Conservation (phyloP, 1,140 invertebrate genomes). For the Pinna nobilis region DNA sequence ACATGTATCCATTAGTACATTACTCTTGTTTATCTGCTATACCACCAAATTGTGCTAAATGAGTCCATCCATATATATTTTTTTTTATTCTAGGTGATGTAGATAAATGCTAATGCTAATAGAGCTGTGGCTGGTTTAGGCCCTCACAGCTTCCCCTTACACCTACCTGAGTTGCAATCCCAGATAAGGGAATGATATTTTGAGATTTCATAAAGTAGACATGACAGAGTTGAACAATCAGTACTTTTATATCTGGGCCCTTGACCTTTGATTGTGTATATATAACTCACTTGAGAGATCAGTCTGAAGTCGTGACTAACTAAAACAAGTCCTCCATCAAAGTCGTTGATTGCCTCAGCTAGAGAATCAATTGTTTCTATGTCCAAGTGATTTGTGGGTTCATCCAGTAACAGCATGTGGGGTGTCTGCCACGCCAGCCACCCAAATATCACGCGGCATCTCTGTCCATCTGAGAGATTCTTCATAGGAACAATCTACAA, state of each 20-base stretch:
- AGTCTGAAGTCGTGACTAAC: conserved; percentile 99
- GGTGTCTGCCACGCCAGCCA: conserved; percentile 97
- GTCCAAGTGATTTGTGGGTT: conserved; percentile 99
- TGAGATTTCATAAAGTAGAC: too few species aligned
- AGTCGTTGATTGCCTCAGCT: conserved; percentile 98
- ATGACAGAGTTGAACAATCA: background rate
- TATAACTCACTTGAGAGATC: conserved; percentile 93
- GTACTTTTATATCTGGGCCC: background rate
- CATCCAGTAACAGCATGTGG: conserved; percentile 94
- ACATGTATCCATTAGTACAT: too few species aligned
- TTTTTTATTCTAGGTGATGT: too few species aligned
- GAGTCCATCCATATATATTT: too few species aligned
- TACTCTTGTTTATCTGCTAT: too few species aligned
- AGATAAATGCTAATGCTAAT: too few species aligned
- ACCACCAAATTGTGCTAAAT: too few species aligned
- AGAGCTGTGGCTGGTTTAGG: background rate
- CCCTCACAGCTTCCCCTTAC: background rate
- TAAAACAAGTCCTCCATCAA: conserved; percentile 97
- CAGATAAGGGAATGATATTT: background rate
- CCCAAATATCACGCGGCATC: conserved; percentile 98
- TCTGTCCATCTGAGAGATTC: conserved; percentile 97
- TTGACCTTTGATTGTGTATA: background rate
- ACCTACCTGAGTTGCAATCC: background rate
- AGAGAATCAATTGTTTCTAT: conserved; percentile 99
- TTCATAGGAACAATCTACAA: conserved; percentile 94